Conservation (phyloP, 2,888 invertebrate species). For the Barypeithes pellucidus region DNA sequence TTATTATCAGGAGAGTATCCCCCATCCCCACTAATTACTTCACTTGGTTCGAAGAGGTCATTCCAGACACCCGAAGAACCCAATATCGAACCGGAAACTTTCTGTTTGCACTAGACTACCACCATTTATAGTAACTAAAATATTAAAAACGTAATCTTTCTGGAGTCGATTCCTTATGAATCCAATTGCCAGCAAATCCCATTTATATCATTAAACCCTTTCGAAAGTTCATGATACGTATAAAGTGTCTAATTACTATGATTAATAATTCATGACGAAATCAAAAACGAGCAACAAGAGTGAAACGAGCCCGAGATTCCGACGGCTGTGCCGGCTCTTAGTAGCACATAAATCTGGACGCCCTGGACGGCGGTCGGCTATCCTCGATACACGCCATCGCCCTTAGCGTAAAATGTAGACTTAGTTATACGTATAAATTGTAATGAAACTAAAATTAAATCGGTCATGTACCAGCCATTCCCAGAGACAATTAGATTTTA, state of each 20-base stretch:
- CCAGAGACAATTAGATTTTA: too few relatives aligned
- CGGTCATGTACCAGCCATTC: background rate
- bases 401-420: constrained; percentile 38
- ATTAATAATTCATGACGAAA: constrained; percentile 44
- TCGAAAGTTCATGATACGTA: constrained; percentile 6
- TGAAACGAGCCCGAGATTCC: constrained; percentile 35
- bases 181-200: background rate
- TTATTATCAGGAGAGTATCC: too few relatives aligned
- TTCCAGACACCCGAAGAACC: too few relatives aligned
- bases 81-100: too few relatives aligned
- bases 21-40: too few relatives aligned
- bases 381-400: constrained; percentile 51
- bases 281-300: constrained; percentile 41
- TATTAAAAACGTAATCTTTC: too few relatives aligned
- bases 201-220: background rate
- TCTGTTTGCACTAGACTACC: too few relatives aligned
- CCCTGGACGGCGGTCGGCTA: constrained; percentile 47
- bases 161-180: too few relatives aligned
- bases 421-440: constrained; percentile 19
- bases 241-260: constrained; percentile 39
- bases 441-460: background rate
- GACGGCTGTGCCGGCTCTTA: constrained; percentile 38
- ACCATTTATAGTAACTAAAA: too few relatives aligned
- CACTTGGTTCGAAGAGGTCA: too few relatives aligned
- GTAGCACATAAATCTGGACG: constrained; percentile 48